Evolutionary conservation across 2,888 invertebrate genomes (phyloP).

Genomic region (Acholoe squamosa): DNA sequence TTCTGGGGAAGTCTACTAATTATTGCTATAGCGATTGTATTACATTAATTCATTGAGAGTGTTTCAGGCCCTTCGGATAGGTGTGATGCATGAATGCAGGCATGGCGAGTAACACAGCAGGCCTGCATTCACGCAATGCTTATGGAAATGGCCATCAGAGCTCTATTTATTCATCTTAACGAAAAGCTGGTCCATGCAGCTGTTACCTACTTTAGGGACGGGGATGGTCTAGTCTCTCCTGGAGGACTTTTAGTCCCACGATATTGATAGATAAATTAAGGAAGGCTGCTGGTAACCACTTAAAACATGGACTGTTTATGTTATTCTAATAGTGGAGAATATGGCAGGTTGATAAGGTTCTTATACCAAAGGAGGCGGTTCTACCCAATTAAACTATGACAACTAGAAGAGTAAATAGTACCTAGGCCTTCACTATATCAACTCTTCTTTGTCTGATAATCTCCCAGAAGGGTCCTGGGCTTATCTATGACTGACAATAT

Average conservation of each 20-base stretch:
- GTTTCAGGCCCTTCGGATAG: no score
- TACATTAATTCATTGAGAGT: no score
- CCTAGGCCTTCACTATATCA: not conserved
- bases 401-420: slow-evolving; percentile 21
- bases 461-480: not conserved
- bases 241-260: not conserved
- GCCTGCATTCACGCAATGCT: no score
- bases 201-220: no score
- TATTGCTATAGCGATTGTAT: no score
- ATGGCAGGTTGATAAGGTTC: not conserved
- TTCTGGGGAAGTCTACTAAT: no score
- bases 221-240: not conserved
- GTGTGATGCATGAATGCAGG: no score
- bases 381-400: slow-evolving; percentile 15
- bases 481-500: slow-evolving; percentile 10
- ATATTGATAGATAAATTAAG: not conserved
- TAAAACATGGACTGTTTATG: not conserved
- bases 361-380: not conserved
- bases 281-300: not conserved
- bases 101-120: no score
- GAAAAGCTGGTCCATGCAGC: no score
- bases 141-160: no score
- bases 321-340: not conserved
- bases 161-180: no score
- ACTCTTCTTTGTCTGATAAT: not conserved